Evolutionary conservation across 1,140 invertebrate species (phyloP).

Genomic region (Yoshiicerus persimilis): DNA sequence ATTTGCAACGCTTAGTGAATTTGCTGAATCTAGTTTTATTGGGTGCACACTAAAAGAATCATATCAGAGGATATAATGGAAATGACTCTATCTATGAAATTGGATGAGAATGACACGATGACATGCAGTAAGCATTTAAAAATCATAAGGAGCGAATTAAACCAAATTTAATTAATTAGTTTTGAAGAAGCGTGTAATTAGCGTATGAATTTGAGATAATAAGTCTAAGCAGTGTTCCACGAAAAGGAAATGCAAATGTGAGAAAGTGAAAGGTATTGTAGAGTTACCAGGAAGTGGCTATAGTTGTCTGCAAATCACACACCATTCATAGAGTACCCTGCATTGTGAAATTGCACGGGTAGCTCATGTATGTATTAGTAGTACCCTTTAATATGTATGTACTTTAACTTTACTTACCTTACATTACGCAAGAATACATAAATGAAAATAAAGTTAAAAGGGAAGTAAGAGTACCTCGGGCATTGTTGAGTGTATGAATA

Average conservation of each 20-base stretch:
- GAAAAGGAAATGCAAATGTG: background rate
- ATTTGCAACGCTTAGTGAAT: background rate
- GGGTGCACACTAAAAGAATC: too few species aligned
- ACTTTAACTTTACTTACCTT: background rate
- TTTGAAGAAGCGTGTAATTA: background rate
- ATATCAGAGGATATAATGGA: too few species aligned
- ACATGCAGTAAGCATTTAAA: too few species aligned
- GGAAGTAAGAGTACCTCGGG: slow-evolving; percentile 4
- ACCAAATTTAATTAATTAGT: too few species aligned
- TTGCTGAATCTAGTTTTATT: too few species aligned
- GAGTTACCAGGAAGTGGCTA: too few species aligned
- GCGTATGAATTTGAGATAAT: background rate
- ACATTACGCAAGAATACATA: background rate
- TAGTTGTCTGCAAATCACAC: too few species aligned
- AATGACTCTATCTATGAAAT: too few species aligned
- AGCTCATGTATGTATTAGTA: background rate
- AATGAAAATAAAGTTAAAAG: slow-evolving; percentile 1
- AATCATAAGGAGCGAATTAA: too few species aligned
- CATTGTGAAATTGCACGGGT: too few species aligned
- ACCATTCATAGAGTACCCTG: too few species aligned
- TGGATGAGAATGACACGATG: background rate
- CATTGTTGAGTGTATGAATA: background rate
- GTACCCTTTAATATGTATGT: background rate
- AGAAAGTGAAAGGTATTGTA: background rate
- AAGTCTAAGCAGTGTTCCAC: background rate